These are phyloP conservation scores for Erpobdella octoculata DNA, from an alignment of 2,888 invertebrate genomes.

Conservation along the genomic window DNA sequence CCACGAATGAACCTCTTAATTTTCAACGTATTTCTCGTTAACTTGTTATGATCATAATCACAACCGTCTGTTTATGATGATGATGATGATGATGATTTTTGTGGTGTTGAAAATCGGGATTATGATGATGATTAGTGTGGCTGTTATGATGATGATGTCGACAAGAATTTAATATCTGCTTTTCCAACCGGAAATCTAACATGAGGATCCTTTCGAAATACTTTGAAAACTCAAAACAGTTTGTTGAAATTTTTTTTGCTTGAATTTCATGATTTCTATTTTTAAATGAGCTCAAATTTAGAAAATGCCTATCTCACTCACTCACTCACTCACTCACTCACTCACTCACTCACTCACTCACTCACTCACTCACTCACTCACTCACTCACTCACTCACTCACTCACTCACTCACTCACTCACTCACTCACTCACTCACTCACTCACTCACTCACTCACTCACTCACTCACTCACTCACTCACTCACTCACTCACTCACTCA, in stretches of 20 bases:
- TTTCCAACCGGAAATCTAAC: background rate
- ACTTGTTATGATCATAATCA: too few relatives aligned
- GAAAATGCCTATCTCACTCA: background rate
- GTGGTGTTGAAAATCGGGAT: too few relatives aligned
- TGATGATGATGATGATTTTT: too few relatives aligned
- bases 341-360: background rate
- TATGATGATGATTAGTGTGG: background rate
- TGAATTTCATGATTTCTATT: background rate
- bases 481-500: constrained; percentile 31
- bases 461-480: constrained; percentile 31
- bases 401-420: constrained; percentile 29
- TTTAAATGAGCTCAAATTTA: background rate
- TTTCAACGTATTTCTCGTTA: too few relatives aligned
- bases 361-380: background rate
- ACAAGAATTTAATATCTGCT: background rate
- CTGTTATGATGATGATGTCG: background rate
- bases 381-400: constrained; percentile 19
- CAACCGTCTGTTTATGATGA: too few relatives aligned
- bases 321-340: constrained; percentile 7
- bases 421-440: constrained; percentile 27
- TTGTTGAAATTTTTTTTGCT: background rate
- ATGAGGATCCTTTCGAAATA: background rate
- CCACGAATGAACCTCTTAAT: too few relatives aligned
- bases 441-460: constrained; percentile 31
- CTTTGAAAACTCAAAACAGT: background rate